Base-by-base conservation (phyloP, 1,140 invertebrate genomes). In the Drosophila malerkotliana region DNA sequence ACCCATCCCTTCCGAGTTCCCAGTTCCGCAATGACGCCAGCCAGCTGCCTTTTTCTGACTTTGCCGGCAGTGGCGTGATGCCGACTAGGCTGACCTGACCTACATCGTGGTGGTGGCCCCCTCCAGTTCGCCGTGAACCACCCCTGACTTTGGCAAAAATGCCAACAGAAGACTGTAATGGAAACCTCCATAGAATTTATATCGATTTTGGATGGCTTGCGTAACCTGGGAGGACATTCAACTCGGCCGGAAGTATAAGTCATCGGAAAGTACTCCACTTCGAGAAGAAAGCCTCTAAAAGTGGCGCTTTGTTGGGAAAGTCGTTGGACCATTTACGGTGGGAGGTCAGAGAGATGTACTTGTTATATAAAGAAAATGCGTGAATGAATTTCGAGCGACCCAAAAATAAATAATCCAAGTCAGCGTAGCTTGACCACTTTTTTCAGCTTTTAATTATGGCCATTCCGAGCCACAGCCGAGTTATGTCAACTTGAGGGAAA, bases 221-320 rank as follows among this genome's bases (percentile, higher is more conserved):
- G 58, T 55, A 71, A 62, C 56, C 14, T 45, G 67, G 37, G 30
- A 78, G 81, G 78, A 85, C 81, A 81, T 75, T 87, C 69, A 85
- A 87, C 82, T 78, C 52, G 10, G 6, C 37, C 44, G 44, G 52
- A 48, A 77, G 55, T 57, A 54, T 71, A 57, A 66, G 76, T 79
- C 80, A 82, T 32, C 5, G n/a, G 32, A 18, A 4, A n/a, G 34
- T 10, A 18, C 15, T 56, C 10, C 21, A 12, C 14, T 15, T 15
- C 14, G 41, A 59, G 18, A 41, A 49, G 57, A 63, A 55, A 34
- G 30, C 64, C 58, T 67, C 32, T 52, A 1, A 76, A 76, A 78
- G 61, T 61, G 44, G 61, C 28, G 39, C 74, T 44, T 41, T 21
- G 53, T 32, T 18, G 28, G 44, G 66, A 69, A 69, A 69, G 51